These are phyloP conservation scores for Rhyacophila brunnea DNA, from an alignment of 1,140 invertebrate genomes.

Conservation along the genomic window DNA sequence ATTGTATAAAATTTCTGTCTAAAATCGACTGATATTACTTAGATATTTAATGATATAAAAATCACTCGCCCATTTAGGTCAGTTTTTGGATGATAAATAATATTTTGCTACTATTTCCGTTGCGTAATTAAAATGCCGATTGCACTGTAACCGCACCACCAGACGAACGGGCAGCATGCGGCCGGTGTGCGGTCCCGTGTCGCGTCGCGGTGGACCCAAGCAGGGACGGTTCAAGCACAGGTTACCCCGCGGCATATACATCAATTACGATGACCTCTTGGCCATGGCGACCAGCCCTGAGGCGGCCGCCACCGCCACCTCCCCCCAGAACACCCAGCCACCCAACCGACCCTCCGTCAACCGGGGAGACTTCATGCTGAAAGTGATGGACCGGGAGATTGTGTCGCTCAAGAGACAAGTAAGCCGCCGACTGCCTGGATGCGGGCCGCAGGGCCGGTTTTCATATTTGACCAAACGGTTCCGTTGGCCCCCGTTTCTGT, in stretches of 20 bases:
- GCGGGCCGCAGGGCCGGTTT: constrained; percentile 19
- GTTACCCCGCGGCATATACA: constrained; percentile 93
- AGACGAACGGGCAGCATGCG: constrained; percentile 75
- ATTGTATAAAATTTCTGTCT: no score
- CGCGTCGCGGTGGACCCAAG: constrained; percentile 55
- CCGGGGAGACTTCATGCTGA: constrained; percentile 81
- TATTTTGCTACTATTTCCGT: no score
- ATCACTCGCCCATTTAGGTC: no score
- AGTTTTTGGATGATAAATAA: no score
- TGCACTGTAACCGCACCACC: constrained; percentile 21
- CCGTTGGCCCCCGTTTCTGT: no score
- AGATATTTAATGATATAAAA: no score
- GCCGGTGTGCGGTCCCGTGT: constrained; percentile 66
- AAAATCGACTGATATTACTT: no score
- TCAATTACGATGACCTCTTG: constrained; percentile 93
- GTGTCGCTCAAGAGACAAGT: constrained; percentile 93
- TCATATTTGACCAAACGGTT: neutral
- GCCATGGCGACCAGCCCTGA: constrained; percentile 74
- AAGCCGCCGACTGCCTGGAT: constrained; percentile 46
- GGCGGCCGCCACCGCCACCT: constrained; percentile 39
- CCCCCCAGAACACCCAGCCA: constrained; percentile 41
- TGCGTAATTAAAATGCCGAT: neutral
- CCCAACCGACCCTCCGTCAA: constrained; percentile 49
- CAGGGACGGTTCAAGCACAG: constrained; percentile 83
- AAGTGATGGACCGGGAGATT: constrained; percentile 90